A percentile compares a stretch with the other conserved stretches of the same genome.
Conservation (phyloP, 2,797 vertebrate genomes). For the Anolis apletophallus region DNA sequence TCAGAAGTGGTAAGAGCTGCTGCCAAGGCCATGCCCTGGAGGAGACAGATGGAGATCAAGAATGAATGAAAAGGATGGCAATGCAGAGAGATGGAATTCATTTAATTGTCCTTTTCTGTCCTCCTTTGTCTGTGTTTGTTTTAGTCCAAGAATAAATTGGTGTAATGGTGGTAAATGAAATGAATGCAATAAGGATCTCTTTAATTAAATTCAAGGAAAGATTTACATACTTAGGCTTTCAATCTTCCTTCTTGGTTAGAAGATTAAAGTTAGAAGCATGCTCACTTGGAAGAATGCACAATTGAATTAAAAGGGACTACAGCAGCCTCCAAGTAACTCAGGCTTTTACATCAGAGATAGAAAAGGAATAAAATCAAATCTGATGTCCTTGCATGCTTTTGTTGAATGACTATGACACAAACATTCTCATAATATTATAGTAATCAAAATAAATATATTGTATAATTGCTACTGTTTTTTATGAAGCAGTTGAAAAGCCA, state of each 20-base stretch:
- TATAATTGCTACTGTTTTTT: not conserved
- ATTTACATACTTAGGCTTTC: constrained; percentile 11
- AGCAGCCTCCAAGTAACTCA: not conserved
- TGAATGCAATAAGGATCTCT: not conserved
- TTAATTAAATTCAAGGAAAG: constrained; percentile 2
- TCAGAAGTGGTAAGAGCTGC: constrained; percentile 13
- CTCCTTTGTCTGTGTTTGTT: constrained; percentile 24
- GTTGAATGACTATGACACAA: not conserved
- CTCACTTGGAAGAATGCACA: not conserved
- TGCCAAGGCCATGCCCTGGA: not conserved
- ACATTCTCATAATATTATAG: not conserved
- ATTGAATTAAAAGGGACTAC: not conserved
- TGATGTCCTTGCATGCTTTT: not conserved
- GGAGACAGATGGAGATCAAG: constrained; percentile 14
- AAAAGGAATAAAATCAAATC: not conserved
- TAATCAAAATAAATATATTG: not conserved
- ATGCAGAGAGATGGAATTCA: not conserved
- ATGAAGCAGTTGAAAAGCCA: not conserved
- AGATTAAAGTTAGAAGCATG: not conserved
- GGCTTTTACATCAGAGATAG: not conserved
- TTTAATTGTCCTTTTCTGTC: not conserved
- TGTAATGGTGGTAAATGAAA: not conserved
- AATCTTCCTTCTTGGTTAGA: not conserved
- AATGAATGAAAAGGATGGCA: constrained; percentile 20
- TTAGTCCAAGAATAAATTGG: constrained; percentile 16